Evolutionary conservation across 1,140 invertebrate genomes (phyloP).

Genomic region (Ephestia elutella): DNA sequence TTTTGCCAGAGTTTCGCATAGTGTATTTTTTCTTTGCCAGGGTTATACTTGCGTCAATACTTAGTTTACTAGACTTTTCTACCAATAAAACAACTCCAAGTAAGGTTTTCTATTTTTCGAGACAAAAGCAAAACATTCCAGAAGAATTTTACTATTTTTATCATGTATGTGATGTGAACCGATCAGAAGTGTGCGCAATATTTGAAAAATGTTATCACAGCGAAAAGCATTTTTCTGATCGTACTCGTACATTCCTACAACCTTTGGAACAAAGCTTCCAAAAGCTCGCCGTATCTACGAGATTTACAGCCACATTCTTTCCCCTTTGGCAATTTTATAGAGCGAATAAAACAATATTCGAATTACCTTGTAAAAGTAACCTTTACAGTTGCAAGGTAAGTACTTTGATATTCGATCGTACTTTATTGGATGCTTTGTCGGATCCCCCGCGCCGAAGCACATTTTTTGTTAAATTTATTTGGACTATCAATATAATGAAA

Average conservation of each 20-base stretch:
- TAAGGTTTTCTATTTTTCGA: no score
- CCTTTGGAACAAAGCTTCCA: neutral
- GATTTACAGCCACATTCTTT: constrained; percentile 7
- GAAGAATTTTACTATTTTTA: neutral
- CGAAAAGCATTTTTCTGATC: neutral
- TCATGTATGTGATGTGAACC: neutral
- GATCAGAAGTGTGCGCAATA: neutral
- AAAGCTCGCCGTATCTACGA: constrained; percentile 3
- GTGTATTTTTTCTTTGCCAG: no score
- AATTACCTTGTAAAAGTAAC: neutral
- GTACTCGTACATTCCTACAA: neutral
- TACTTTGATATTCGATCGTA: no score
- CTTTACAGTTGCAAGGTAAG: neutral
- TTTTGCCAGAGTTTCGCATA: no score
- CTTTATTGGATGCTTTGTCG: no score
- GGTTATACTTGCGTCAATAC: no score
- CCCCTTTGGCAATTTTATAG: neutral
- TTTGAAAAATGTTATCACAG: neutral
- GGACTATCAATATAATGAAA: no score
- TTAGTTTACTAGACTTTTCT: no score
- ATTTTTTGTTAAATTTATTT: no score
- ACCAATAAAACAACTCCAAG: no score
- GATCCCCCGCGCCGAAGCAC: no score
- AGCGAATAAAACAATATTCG: neutral
- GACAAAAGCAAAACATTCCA: constrained; percentile 13